Evolutionary conservation across 2,113 vertebrate species (phyloP), one percentile per base, ranked within the genome.

Genomic region (Alexandromys fortis): DNA sequence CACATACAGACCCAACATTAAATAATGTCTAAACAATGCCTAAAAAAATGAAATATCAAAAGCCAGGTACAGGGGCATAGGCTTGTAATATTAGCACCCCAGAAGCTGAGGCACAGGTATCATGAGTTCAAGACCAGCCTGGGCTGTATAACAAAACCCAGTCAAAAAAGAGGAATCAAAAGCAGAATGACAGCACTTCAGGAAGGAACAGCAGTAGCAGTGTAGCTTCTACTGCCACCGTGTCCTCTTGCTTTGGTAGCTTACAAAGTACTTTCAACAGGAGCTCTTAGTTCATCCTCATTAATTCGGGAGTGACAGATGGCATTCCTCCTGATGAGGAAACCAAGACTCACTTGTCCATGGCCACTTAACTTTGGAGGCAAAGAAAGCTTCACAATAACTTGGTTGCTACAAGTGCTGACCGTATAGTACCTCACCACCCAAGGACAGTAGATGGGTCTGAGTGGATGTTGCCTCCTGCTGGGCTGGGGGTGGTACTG

Each of bases 391-490:
- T 0, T 38, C 47, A 55, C 3, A 86, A 72, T 76, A 35, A 89
- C 0, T 52, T 12, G 22, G 52, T 58, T 45, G 81, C 81, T 11
- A 4, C 19, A 42, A 72, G 78, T 35, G 1, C 30, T 65, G 52
- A 49, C 10, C 9, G 17, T 45, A 61, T 19, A 12, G 3, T 4
- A 55, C 47, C 33, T 28, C 1, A 5, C n/a, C 45, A 16, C 14
- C 14, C 0, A 7, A 75, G 33, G 61, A 78, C 28, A 9, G 3
- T 35, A 38, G 76, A 38, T 42, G 47, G 52, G 3, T 45, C 42
- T 1, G 1, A 47, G 42, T 38, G 1, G 28, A 7, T 38, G 0
- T 0, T 5, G 7, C 7, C 30, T 63, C 77, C 52, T 58, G 38
- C 0, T 49, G 30, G 65, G 21, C 28, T 70, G 10, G 33, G 33